These are phyloP conservation scores for Patella depressa DNA, from an alignment of 2,888 invertebrate species.

Conservation along the genomic window DNA sequence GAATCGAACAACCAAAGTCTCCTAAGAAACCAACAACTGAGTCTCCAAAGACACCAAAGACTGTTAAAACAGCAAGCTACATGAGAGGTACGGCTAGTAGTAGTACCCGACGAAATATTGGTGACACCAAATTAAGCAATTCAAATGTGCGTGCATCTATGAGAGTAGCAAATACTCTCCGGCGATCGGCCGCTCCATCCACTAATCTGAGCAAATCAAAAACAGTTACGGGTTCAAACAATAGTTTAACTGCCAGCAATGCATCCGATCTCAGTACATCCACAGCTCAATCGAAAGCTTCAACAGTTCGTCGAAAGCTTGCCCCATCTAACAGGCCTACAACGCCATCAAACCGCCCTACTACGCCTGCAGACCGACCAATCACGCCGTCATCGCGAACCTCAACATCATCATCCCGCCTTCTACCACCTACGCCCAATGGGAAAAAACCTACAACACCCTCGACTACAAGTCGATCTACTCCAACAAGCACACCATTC, in stretches of 20 bases:
- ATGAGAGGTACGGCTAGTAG: constrained; percentile 57
- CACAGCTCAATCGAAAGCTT: constrained; percentile 22
- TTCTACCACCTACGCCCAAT: constrained; percentile 30
- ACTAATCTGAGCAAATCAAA: constrained; percentile 27
- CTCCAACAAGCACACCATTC: constrained; percentile 19
- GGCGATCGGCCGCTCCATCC: constrained; percentile 29
- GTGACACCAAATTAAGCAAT: constrained; percentile 28
- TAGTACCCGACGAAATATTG: constrained; percentile 36
- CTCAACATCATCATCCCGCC: constrained; percentile 24
- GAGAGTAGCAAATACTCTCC: constrained; percentile 34
- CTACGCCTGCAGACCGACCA: constrained; percentile 22
- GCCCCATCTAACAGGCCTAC: constrained; percentile 26
- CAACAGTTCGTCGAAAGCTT: constrained; percentile 37
- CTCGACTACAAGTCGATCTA: constrained; percentile 29
- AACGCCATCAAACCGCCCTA: constrained; percentile 33
- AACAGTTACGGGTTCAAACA: constrained; percentile 9
- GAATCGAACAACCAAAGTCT: constrained; percentile 27
- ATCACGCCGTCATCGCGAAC: constrained; percentile 23
- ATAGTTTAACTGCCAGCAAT: constrained; percentile 41
- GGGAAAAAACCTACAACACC: constrained; percentile 27
- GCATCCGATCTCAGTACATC: constrained; percentile 38
- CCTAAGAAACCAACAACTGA: constrained; percentile 31
- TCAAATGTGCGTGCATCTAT: constrained; percentile 37
- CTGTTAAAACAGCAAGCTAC: constrained; percentile 55
- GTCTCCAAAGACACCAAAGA: constrained; percentile 32